Evolutionary conservation across 1,140 invertebrate genomes (phyloP).

Genomic region (Glomeris maerens): DNA sequence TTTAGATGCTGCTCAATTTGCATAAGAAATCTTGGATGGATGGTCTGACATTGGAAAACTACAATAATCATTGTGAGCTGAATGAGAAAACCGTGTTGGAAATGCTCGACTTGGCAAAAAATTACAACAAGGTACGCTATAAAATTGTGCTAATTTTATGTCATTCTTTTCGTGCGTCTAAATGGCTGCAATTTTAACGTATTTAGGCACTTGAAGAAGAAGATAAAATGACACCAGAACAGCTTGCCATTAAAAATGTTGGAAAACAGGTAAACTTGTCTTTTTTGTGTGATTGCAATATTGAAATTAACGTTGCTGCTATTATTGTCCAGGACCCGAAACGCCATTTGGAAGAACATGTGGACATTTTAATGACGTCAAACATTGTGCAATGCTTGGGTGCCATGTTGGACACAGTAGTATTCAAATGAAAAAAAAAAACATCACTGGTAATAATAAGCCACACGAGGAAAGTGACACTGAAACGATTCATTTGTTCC

Average conservation of each 20-base stretch:
- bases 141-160: constrained; percentile 4
- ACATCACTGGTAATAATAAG: too few species aligned
- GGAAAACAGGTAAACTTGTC: constrained; percentile 62
- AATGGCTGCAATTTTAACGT: too few species aligned
- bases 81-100: constrained; percentile 79
- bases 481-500: too few species aligned
- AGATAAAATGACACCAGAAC: constrained; percentile 99
- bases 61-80: constrained; percentile 79
- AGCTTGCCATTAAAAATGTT: constrained; percentile 98
- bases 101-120: constrained; percentile 94
- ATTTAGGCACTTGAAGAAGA: constrained; percentile 87
- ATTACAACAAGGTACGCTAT: constrained; percentile 79
- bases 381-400: constrained; percentile 98
- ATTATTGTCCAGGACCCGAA: constrained; percentile 66
- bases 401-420: constrained; percentile 95
- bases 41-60: constrained; percentile 86
- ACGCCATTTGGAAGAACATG: constrained; percentile 96
- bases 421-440: constrained; percentile 68
- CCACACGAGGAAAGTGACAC: too few species aligned
- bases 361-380: constrained; percentile 89
- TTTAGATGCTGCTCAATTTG: constrained; percentile 89
- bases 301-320: not conserved
- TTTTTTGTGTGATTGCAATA: not conserved
- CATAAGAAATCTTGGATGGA: constrained; percentile 99
- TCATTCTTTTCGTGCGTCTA: too few species aligned